Percentiles rank a stretch among this genome's conserved stretches.
These are phyloP conservation scores for Phalloptychus januarius DNA, from an alignment of 2,797 vertebrate species.

Conservation along the genomic window DNA sequence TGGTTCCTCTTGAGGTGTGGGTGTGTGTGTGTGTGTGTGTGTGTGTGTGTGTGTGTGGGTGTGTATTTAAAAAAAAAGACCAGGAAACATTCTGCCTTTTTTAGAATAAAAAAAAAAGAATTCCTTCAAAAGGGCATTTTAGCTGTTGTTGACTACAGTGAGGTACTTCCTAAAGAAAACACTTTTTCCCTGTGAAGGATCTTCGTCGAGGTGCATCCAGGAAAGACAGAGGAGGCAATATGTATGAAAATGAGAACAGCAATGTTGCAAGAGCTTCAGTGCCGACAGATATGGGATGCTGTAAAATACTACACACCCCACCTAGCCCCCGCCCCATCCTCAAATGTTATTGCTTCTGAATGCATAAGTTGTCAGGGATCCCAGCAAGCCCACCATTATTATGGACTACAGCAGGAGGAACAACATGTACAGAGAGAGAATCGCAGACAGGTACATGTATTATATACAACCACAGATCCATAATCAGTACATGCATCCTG, in stretches of 20 bases:
- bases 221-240: conserved; percentile 73
- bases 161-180: conserved; percentile 69
- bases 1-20: conserved; percentile 63
- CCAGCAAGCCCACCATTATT: conserved; percentile 47
- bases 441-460: conserved; percentile 5
- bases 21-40: conserved; percentile 21
- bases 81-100: conserved; percentile 57
- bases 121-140: conserved; percentile 67
- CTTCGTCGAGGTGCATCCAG: conserved; percentile 58
- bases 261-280: conserved; percentile 54
- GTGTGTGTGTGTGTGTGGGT: conserved; percentile 35
- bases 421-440: conserved; percentile 27
- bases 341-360: conserved; percentile 65
- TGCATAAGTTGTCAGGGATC: conserved; percentile 52
- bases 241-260: conserved; percentile 76
- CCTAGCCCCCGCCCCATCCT: neutral
- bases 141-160: conserved; percentile 55
- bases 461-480: conserved; percentile 16
- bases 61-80: conserved; percentile 39
- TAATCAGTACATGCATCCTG: conserved; percentile 4
- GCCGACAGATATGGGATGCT: conserved; percentile 49
- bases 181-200: conserved; percentile 65
- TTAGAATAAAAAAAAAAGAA: conserved; percentile 46
- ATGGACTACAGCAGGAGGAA: conserved; percentile 38
- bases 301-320: conserved; percentile 46